Evolutionary conservation across 2,113 vertebrate genomes (phyloP), one percentile per base, ranked within the genome.

Genomic region (Cynocephalus volans): DNA sequence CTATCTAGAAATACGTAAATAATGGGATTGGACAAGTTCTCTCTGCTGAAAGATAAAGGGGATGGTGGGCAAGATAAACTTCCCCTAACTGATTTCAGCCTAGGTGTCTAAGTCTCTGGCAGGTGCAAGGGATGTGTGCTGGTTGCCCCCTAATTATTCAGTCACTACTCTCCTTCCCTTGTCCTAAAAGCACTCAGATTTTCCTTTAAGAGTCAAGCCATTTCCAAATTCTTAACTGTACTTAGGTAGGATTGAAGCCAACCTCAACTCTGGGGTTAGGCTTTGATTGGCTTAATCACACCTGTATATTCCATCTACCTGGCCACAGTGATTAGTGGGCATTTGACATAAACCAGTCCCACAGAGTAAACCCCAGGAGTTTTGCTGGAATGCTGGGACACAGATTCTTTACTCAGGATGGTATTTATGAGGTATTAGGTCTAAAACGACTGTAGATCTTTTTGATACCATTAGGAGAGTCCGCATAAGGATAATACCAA

Each of bases 161-260:
- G 26, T 67, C 3, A 58, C 52, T 31, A n/a, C 19, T 33, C 41
- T 79, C 31, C 13, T 87, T 58, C n/a, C 48, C 60, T 70, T 94
- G 41, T 80, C 85, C 9, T 33, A 84, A 88, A 45, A 97, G 33
- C 45, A 80, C 9, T 65, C 33, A 67, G 9, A 67, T 83, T 64
- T 94, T 94, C 80, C 76, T 90, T 80, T 41, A 90, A 81, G 89
- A 93, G 90, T 76, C n/a, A 85, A 36, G 17, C 11, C 1, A 41
- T 36, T 13, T 12, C 17, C 5, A 13, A 17, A 73, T 45, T 80
- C 65, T 64, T 36, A 76, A 11, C 28, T 45, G 24, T 31, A 73
- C 8, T 77, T 28, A 58, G 50, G n/a, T 62, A 17, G 19, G 8
- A 69, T 1, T 56, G 21, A 54, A 92, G 36, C 11, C 18, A 52